These are phyloP conservation scores for Amiota minor DNA, from an alignment of 2,888 invertebrate genomes.

Conservation along the genomic window DNA sequence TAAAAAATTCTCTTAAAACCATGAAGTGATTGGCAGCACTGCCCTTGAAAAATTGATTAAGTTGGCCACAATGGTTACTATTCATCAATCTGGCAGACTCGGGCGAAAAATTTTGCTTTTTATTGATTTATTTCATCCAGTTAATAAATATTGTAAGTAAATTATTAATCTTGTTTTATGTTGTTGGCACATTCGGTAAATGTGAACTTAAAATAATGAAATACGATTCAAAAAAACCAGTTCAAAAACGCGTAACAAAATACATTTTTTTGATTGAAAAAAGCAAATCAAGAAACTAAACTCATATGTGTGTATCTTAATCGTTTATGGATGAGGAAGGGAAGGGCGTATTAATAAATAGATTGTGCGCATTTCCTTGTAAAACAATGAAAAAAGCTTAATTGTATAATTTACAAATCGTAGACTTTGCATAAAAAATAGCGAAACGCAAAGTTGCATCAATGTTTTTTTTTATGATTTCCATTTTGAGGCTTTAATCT, in stretches of 20 bases:
- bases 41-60: no score
- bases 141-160: conserved; percentile 13
- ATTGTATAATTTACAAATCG: conserved; percentile 13
- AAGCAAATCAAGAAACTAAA: neutral
- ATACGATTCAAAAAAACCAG: no score
- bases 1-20: no score
- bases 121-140: conserved; percentile 2
- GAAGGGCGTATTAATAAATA: conserved; percentile 16
- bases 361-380: conserved; percentile 22
- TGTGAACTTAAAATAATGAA: no score
- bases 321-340: neutral
- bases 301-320: conserved; percentile 4
- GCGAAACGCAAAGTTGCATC: neutral
- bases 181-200: no score
- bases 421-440: neutral
- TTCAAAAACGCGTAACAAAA: no score
- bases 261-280: no score
- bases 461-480: neutral
- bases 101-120: neutral
- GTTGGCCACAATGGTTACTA: no score
- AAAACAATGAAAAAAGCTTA: conserved; percentile 13
- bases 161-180: no score
- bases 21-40: no score
- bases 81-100: no score
- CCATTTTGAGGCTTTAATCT: neutral